Evolutionary conservation across 2,888 invertebrate genomes (phyloP).

Genomic region (Shargacucullia verbasci): DNA sequence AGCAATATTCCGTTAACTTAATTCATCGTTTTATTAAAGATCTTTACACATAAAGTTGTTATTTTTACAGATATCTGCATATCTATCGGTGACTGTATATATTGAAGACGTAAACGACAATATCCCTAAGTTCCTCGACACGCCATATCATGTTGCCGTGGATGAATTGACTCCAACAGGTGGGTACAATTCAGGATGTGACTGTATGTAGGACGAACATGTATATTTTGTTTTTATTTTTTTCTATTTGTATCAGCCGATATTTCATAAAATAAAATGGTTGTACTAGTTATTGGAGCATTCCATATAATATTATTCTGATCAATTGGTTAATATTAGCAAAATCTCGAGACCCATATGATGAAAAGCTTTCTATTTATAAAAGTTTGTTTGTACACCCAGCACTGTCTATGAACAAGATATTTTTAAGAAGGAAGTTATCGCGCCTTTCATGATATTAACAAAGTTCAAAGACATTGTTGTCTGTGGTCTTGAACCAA

Average conservation of each 20-base stretch:
- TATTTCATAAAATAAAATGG: too few species aligned
- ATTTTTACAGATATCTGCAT: slow-evolving; percentile 92
- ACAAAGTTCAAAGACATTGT: slow-evolving; percentile 43
- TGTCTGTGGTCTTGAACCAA: slow-evolving; percentile 18
- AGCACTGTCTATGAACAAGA: slow-evolving; percentile 7
- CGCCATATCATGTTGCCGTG: slow-evolving; percentile 94
- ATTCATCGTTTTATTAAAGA: too few species aligned
- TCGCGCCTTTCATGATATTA: slow-evolving; percentile 26
- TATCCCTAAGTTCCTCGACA: slow-evolving; percentile 92
- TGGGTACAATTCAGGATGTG: slow-evolving; percentile 63
- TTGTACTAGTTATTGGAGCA: too few species aligned
- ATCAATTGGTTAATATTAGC: too few species aligned
- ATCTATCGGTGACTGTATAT: slow-evolving; percentile 95
- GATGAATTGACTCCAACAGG: slow-evolving; percentile 94
- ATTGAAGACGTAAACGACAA: slow-evolving; percentile 97
- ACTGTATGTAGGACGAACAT: neutral
- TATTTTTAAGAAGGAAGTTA: slow-evolving; percentile 25
- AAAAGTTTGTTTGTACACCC: slow-evolving; percentile 2
- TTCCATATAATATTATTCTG: too few species aligned
- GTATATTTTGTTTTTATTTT: too few species aligned
- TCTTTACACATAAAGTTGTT: too few species aligned
- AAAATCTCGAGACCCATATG: too few species aligned
- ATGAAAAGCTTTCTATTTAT: too few species aligned
- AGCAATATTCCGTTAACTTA: too few species aligned
- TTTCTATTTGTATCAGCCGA: too few species aligned